Base-by-base conservation (phyloP, 2,888 invertebrate species). In the Diloba caeruleocephala region DNA sequence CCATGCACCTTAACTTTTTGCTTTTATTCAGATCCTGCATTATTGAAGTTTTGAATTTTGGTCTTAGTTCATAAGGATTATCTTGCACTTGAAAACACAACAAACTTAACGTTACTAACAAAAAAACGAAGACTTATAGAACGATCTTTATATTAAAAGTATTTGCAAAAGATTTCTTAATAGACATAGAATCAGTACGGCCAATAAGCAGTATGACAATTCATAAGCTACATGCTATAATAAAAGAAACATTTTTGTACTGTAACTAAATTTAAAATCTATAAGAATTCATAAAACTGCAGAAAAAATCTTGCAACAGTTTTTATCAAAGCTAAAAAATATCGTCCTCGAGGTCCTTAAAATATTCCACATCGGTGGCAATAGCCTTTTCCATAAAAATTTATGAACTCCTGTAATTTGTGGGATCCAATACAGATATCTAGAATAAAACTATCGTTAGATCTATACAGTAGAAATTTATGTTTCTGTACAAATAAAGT, bases 371-470 rank as follows among this genome's bases (percentile, higher is more conserved):
- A 15, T 15, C n/a, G 10, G 15, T 23, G 10, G 10, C 9, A 10
- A 17, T 43, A 1, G 17, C 12, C 2, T 12, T 43, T 43, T 31
- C 25, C 33, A 43, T 43, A 15, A 43, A 10, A 29, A 9, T 43
- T 8, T 10, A 15, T 10, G 12, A 33, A 26, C 15, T 15, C n/a
- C 6, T 26, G 12, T 38, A 17, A 19, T 26, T 7, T 10, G n/a
- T 6, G 25, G 15, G 15, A n/a, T n/a, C 34, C 28, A n/a, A 8
- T 4, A 19, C 3, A 17, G 28, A 28, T 33, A 44, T 34, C 13
- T 21, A 8, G 12, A 39, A 8, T n/a, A 14, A n/a, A 26, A 0
- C 28, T n/a, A 17, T 39, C 12, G 12, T 17, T 7, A 10, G 10
- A 38, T 28, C 10, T n/a, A 23, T 36, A 8, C 23, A 13, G 36